These are phyloP conservation scores for Tangara arthus DNA, from an alignment of 2,797 vertebrate species.

Conservation along the genomic window DNA sequence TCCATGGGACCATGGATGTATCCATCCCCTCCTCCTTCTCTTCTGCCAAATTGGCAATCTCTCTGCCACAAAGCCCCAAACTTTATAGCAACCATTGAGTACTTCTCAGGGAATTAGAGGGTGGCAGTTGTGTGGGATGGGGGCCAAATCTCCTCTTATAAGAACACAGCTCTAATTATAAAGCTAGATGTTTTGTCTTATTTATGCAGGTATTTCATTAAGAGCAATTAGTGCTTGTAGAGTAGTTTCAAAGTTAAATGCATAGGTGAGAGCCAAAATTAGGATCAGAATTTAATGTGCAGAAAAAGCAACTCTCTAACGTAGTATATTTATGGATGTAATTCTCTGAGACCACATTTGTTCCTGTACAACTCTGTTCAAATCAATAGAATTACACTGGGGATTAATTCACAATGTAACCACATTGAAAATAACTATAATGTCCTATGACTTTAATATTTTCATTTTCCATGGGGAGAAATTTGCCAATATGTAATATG, in stretches of 20 bases:
- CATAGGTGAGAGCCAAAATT: not conserved
- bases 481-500: slow-evolving; percentile 59
- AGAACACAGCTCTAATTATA: not conserved
- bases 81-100: accelerated
- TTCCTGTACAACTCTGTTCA: not conserved
- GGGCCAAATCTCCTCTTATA: not conserved
- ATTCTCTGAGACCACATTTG: not conserved
- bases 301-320: slow-evolving; percentile 43
- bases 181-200: not conserved
- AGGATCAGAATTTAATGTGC: slow-evolving; percentile 1
- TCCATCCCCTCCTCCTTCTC: not conserved
- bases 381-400: slow-evolving; percentile 5
- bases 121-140: not conserved
- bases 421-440: slow-evolving; percentile 56
- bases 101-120: not conserved
- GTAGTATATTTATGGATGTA: slow-evolving; percentile 22
- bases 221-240: not conserved
- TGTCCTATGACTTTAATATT: slow-evolving; percentile 35
- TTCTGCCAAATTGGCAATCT: not conserved
- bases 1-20: not conserved
- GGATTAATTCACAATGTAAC: slow-evolving; percentile 66
- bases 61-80: accelerated
- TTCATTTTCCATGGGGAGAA: slow-evolving; percentile 67
- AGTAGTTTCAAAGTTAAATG: not conserved
- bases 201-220: not conserved